Base-by-base conservation (phyloP, 2,797 vertebrate genomes). In the Mionectes olivaceus region DNA sequence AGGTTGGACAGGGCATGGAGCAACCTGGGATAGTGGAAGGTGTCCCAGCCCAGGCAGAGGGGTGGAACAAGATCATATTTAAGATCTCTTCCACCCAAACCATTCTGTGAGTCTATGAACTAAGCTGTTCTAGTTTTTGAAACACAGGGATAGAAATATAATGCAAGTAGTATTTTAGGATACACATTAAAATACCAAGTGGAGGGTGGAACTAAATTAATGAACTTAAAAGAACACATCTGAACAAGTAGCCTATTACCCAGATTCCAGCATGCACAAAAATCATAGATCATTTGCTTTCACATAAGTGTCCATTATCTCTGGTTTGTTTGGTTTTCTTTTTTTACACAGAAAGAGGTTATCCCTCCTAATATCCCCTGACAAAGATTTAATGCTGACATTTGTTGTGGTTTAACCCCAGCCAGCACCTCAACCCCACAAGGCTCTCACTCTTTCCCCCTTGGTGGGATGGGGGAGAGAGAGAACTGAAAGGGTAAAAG, bases 301-400 rank as follows among this genome's bases (percentile, higher is more conserved):
- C 89, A 81, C 35, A 25, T 55, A 89, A 83, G 25, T 17, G 59
- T 76, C 86, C 80, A 80, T 94, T 94, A 90, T 76, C 69, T 82
- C 53, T 41, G 41, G 9, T 87, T 77, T 70, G 13, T 87, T 80
- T 70, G 27, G 18, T 56, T 57, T 33, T 47, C 16, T 77, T 81
- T 82, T 83, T 69, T 59, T 10, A 59, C 6, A 2, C 33, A 64
- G 59, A 61, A 83, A 94, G 82, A 68, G 18, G 64, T 87, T 78
- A 92, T 47, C 50, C 35, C 59, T 77, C 64, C 46, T 53, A 89
- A 91, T 43, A 92, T 77, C 52, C 60, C 69, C 75, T 75, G 87
- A 95, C 81, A 85, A 79, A 95, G 89, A 94, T 92, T 92, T 89
- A 94, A 69, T 73, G 79, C 65, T 93, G 73, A 30, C 83, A 86